Conservation (phyloP, 2,113 vertebrate genomes). For the Malaclemys terrapin region DNA sequence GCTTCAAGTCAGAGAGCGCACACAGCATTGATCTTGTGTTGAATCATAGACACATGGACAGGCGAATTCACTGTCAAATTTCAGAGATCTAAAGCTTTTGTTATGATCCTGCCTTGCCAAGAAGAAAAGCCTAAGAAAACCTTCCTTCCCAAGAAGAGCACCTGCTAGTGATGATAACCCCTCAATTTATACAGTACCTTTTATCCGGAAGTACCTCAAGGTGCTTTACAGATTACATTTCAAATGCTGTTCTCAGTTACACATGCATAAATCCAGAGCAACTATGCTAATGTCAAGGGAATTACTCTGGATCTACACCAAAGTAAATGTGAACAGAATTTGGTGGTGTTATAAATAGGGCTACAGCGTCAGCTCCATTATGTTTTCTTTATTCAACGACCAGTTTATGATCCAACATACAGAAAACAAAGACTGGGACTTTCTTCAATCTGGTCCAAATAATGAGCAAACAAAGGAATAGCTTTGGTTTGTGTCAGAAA, state of each 20-base stretch:
- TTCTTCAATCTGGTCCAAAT: neutral
- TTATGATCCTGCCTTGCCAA: neutral
- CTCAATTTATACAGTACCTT: neutral
- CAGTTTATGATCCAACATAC: neutral
- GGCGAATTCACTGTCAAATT: neutral
- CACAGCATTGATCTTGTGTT: neutral
- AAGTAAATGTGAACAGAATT: neutral
- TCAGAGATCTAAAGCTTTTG: neutral
- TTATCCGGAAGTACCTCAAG: neutral
- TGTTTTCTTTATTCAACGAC: neutral
- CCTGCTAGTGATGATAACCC: neutral
- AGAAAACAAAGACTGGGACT: neutral
- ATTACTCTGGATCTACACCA: neutral
- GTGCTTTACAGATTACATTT: neutral
- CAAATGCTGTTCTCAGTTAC: neutral
- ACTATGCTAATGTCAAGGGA: neutral
- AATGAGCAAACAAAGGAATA: neutral
- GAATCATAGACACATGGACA: neutral
- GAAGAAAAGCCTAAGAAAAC: neutral
- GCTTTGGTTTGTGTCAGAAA: neutral
- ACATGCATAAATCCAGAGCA: neutral
- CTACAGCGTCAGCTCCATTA: neutral
- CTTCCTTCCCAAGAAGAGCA: neutral
- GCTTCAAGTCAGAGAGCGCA: neutral
- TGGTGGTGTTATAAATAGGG: neutral